These are phyloP conservation scores for Phataginus tetradactyla DNA, from an alignment of 2,797 vertebrate genomes.

Conservation along the genomic window DNA sequence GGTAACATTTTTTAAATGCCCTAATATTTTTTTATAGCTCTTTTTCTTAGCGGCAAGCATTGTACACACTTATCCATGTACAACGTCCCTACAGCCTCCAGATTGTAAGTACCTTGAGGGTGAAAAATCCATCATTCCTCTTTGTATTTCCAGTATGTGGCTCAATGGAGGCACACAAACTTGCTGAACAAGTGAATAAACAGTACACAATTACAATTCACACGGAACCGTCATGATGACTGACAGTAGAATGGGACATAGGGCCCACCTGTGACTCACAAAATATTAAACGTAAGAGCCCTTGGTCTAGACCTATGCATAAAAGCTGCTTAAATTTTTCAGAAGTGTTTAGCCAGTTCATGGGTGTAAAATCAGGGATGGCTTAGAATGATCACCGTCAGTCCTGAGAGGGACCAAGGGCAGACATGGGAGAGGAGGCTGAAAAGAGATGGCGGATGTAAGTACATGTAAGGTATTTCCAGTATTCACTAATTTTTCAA, in stretches of 20 bases:
- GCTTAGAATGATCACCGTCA: accelerated
- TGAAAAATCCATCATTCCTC: background rate
- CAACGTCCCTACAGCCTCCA: accelerated
- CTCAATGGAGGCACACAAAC: background rate
- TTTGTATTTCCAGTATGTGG: background rate
- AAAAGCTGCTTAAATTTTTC: background rate
- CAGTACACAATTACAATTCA: background rate
- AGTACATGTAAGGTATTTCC: background rate
- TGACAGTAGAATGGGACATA: accelerated
- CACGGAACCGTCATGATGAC: background rate
- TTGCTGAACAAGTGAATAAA: background rate
- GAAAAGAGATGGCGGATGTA: background rate
- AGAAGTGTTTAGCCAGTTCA: background rate
- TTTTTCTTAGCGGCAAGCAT: background rate
- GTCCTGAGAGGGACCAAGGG: background rate
- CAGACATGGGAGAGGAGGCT: background rate
- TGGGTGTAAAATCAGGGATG: background rate
- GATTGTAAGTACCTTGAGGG: background rate
- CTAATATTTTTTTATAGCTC: background rate
- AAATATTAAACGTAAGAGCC: accelerated
- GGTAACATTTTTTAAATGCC: background rate
- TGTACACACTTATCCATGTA: background rate
- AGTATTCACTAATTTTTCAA: background rate
- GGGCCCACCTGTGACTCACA: background rate
- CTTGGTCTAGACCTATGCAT: background rate